Evolutionary conservation across 2,113 vertebrate species (phyloP), one percentile per base, ranked within the genome.

Genomic region (Perognathus longimembris): DNA sequence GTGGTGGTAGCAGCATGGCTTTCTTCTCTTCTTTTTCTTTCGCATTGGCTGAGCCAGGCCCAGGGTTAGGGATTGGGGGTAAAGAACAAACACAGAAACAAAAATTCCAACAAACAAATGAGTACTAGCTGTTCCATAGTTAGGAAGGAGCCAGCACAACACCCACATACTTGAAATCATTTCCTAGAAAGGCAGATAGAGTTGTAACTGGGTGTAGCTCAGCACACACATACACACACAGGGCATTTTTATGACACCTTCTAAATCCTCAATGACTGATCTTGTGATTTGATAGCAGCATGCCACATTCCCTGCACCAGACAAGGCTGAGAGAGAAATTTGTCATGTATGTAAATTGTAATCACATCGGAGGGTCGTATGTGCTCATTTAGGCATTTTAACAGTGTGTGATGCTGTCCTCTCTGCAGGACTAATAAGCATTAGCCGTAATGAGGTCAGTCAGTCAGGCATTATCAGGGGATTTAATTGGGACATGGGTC

Each of bases 401-500:
- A 98, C 98, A 96, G 97, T 97, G 97, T 98, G 98, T 96, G 97
- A 98, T 98, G 98, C 98, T 98, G 98, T 98, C 98, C 98, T 98
- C 98, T 98, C 98, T 97, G 97, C 98, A 98, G 98, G 98, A 98
- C 98, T 99, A 99, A 99, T 99, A 99, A 99, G 98, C 98, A 98
- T 98, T 99, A 99, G 98, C 98, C 97, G 98, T 99, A 99, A 99
- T 99, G 98, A 98, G 98, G 98, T 99, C 99, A 99, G 98, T 98
- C 98, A 98, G 98, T 98, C 98, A 98, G 99, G 98, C 98, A 98
- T 98, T 98, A 99, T 98, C 98, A 97, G 98, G 99, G 99, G 99
- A 99, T 99, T 98, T 99, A 99, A 99, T 99, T 99, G 99, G 99
- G 99, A 99, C 99, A 99, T 98, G 99, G 98, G 98, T 98, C 98